phyloP scores from a whole-genome alignment of 2,113 vertebrate species.

The Alligator sinensis region DNA sequence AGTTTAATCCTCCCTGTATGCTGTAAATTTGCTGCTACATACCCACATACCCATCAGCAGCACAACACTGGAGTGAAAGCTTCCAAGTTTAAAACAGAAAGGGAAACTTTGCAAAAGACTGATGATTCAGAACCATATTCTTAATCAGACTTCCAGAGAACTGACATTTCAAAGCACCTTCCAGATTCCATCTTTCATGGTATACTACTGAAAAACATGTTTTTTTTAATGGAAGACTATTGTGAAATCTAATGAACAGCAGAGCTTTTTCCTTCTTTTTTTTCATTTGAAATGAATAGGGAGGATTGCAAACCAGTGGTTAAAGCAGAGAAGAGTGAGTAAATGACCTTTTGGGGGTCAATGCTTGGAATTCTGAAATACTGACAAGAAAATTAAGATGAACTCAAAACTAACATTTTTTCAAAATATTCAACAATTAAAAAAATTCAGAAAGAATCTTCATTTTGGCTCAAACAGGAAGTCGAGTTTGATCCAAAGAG shows the following conservation, averaged over 20 bases:
- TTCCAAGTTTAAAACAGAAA: background rate
- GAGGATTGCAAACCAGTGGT: background rate
- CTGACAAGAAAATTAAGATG: background rate
- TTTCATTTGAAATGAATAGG: background rate
- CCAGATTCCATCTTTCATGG: background rate
- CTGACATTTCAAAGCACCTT: conserved; percentile 14
- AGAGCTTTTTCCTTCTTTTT: background rate
- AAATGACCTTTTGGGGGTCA: background rate
- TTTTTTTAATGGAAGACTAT: conserved; percentile 20
- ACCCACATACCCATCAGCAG: background rate
- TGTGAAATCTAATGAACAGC: conserved; percentile 25
- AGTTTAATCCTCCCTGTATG: background rate
- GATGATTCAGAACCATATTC: conserved; percentile 16
- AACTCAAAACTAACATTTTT: background rate
- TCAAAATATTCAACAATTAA: background rate
- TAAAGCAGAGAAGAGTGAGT: background rate
- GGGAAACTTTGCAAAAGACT: background rate
- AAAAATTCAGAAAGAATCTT: background rate
- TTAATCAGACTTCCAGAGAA: conserved; percentile 1
- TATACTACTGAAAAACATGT: background rate
- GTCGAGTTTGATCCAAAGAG: background rate
- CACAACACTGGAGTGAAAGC: background rate
- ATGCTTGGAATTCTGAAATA: background rate
- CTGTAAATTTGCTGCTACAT: background rate
- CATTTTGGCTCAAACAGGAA: background rate